A percentile compares a stretch with the other conserved stretches of the same genome.
phyloP scores from a whole-genome alignment of 2,888 invertebrate species.

The Nebria salina region DNA sequence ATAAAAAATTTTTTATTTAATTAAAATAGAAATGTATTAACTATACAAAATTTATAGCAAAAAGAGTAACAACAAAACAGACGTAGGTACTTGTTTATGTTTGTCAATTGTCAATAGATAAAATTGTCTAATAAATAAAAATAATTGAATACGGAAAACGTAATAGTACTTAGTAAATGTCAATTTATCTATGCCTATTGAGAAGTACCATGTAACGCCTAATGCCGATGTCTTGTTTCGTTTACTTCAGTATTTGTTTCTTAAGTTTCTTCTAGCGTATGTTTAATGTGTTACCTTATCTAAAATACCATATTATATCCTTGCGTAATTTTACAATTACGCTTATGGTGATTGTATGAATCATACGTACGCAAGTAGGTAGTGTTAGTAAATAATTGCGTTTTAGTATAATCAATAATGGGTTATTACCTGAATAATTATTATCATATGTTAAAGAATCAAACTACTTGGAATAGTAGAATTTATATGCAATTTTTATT shows the following conservation, averaged over 20 bases:
- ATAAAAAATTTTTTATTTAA: too few relatives aligned
- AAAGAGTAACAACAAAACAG: too few relatives aligned
- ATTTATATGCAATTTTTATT: too few relatives aligned
- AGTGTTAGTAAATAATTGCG: too few relatives aligned
- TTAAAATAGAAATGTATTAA: too few relatives aligned
- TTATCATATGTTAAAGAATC: too few relatives aligned
- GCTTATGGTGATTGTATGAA: too few relatives aligned
- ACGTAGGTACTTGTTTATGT: too few relatives aligned
- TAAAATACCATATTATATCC: background rate
- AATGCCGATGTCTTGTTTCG: constrained; percentile 40
- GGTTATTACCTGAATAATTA: too few relatives aligned
- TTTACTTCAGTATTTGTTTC: background rate
- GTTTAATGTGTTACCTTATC: background rate
- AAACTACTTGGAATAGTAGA: too few relatives aligned
- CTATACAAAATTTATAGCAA: background rate
- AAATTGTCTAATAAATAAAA: background rate
- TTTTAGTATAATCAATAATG: too few relatives aligned
- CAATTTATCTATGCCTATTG: background rate
- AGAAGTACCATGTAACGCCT: constrained; percentile 1
- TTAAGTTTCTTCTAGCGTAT: background rate
- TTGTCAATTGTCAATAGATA: background rate
- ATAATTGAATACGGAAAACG: background rate
- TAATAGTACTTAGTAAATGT: background rate
- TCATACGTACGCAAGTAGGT: too few relatives aligned
- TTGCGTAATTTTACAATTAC: background rate